A percentile compares a stretch with the other conserved stretches of the same genome.
These are phyloP conservation scores for Dufourea novaeangliae DNA, from an alignment of 1,140 invertebrate genomes.

Conservation along the genomic window DNA sequence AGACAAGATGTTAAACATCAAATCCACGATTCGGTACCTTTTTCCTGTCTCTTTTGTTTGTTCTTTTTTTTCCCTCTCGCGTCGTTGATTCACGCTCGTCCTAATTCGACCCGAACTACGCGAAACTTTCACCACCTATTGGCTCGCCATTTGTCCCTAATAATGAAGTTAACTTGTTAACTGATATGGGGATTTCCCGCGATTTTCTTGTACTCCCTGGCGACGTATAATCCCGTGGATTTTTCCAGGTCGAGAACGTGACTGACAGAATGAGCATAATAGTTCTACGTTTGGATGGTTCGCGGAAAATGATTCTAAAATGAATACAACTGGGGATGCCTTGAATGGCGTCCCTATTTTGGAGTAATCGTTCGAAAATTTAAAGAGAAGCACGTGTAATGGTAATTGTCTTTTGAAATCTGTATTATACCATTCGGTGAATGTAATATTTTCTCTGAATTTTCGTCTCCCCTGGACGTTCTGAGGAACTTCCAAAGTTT, in stretches of 20 bases:
- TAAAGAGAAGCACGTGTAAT: too few relatives aligned
- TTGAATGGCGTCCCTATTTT: too few relatives aligned
- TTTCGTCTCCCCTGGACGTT: too few relatives aligned
- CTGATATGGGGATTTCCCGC: slow-evolving; percentile 39
- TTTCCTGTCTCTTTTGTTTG: slow-evolving; percentile 24
- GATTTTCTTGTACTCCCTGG: slow-evolving; percentile 26
- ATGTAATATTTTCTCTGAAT: too few relatives aligned
- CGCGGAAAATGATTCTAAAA: neutral
- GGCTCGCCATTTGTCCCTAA: slow-evolving; percentile 35
- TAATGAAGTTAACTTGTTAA: slow-evolving; percentile 56
- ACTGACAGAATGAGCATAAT: slow-evolving; percentile 16
- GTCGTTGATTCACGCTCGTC: slow-evolving; percentile 43
- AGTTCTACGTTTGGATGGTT: neutral
- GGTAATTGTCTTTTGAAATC: too few relatives aligned
- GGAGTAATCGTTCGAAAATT: neutral
- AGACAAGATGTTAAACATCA: slow-evolving; percentile 69
- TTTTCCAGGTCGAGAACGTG: neutral
- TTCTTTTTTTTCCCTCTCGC: slow-evolving; percentile 2
- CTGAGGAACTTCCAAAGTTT: too few relatives aligned
- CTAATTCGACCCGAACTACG: slow-evolving; percentile 52
- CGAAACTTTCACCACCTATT: slow-evolving; percentile 49
- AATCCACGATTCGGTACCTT: slow-evolving; percentile 61
- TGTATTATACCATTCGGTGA: too few relatives aligned
- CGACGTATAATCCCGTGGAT: slow-evolving; percentile 17
- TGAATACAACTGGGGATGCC: neutral